Evolutionary conservation across 2,113 vertebrate species (phyloP).

Genomic region (Oryzias javanicus): DNA sequence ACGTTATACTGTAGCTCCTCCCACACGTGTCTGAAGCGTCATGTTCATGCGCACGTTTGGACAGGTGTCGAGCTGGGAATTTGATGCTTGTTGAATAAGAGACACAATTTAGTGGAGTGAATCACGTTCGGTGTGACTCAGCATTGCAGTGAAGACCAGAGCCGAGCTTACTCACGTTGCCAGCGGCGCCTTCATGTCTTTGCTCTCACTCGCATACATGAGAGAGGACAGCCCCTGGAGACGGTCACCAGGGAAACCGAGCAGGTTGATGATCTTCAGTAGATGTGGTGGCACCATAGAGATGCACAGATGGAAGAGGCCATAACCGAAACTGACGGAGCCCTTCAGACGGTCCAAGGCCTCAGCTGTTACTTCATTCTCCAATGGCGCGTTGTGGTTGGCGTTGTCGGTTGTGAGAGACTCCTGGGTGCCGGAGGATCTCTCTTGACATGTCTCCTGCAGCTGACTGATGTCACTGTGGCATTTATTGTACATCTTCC

Average conservation of each 20-base stretch:
- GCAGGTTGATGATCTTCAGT: slow-evolving; percentile 98
- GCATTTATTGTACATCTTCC: slow-evolving; percentile 99
- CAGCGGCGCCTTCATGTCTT: slow-evolving; percentile 99
- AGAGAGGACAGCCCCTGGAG: slow-evolving; percentile 95
- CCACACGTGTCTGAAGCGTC: too few species aligned
- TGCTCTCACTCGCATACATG: slow-evolving; percentile 97
- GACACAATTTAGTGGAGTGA: too few species aligned
- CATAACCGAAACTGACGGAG: slow-evolving; percentile 98
- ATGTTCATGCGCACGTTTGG: too few species aligned
- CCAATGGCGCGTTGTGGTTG: slow-evolving; percentile 88
- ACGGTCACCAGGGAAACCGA: slow-evolving; percentile 98
- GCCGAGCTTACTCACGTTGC: slow-evolving; percentile 93
- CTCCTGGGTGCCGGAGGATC: slow-evolving; percentile 79
- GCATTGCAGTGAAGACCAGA: slow-evolving; percentile 61
- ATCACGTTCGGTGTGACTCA: too few species aligned
- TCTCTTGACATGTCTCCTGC: slow-evolving; percentile 86
- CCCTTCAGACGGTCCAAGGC: slow-evolving; percentile 95
- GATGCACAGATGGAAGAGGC: slow-evolving; percentile 99
- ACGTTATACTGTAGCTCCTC: too few species aligned
- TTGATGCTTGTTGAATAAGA: too few species aligned
- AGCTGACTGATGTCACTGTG: slow-evolving; percentile 95
- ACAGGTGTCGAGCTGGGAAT: too few species aligned
- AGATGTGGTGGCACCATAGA: slow-evolving; percentile 99
- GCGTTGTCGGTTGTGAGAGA: slow-evolving; percentile 84
- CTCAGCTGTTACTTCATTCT: slow-evolving; percentile 86